Base-by-base conservation (phyloP, 2,797 vertebrate genomes). In the Ispidina lecontei region DNA sequence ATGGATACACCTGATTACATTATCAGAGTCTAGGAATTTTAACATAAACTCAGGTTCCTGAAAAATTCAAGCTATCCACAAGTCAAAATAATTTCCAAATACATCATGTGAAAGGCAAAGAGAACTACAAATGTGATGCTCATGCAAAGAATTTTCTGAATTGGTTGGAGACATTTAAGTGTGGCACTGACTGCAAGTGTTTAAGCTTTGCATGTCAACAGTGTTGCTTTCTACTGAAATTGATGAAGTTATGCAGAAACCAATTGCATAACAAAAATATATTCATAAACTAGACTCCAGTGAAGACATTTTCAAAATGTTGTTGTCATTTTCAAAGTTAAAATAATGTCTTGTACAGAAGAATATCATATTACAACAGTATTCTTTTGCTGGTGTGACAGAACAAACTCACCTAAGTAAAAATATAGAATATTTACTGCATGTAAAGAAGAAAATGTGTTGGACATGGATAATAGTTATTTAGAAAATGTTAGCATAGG, bases 71-170 rank as follows among this genome's bases (percentile, higher is more conserved):
- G 37, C 25, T 81, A 75, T 74, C 78, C 46, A 55, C 23, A 52
- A 63, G 14, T 86, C 63, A 59, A 91, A 84, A 75, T 78, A 75
- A 49, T 72, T 92, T 91, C 69, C 22, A 93, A 78, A 60, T 77
- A 19, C 14, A 49, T 49, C 1, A 9, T 23, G 18, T 72, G 29
- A 85, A 63, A 70, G 31, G 35, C 29, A 78, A 59, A 55, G 37
- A 83, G 28, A 70, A 31, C 13, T 43, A 71, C 6, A 15, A 5
- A 7, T 16, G 10, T n/a, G 29, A 47, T 65, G 21, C n/a, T 81
- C 15, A n/a, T 37, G 33, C 19, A 31, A 58, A 47, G 46, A 58
- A 35, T 69, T 90, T 81, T 79, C 63, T 12, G 18, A 35, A 21
- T 49, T 58, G 20, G 5, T 15, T 83, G 47, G 4, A 74, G 29